Conservation (phyloP, 1,140 invertebrate species). For the Macrostomum lignano region DNA sequence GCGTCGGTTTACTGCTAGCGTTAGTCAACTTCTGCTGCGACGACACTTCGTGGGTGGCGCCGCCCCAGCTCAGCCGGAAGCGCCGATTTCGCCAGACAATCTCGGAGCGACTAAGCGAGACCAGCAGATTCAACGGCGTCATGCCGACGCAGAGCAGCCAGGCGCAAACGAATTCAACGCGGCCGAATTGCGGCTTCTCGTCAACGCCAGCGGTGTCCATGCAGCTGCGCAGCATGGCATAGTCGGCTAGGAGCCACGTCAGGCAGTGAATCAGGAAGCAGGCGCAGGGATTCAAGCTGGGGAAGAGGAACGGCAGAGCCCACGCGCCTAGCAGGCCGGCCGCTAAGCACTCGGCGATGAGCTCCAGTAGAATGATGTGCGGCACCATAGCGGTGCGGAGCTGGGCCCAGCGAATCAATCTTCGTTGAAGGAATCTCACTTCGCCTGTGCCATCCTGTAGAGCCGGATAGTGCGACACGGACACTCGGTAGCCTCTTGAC, state of each 20-base stretch:
- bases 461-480: slow-evolving; percentile 48
- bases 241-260: slow-evolving; percentile 78
- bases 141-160: too few species aligned
- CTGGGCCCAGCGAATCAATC: slow-evolving; percentile 16
- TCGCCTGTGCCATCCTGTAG: slow-evolving; percentile 70
- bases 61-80: slow-evolving; percentile 1
- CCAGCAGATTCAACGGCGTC: too few species aligned
- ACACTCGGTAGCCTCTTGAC: slow-evolving; percentile 32
- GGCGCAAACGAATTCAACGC: slow-evolving; percentile 71
- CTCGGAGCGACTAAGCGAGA: too few species aligned
- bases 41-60: too few species aligned
- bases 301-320: slow-evolving; percentile 2
- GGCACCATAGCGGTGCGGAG: slow-evolving; percentile 3
- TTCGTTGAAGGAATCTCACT: slow-evolving; percentile 49
- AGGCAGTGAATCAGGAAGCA: slow-evolving; percentile 73
- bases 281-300: slow-evolving; percentile 39
- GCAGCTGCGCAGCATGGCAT: slow-evolving; percentile 53
- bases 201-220: slow-evolving; percentile 69
- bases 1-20: too few species aligned
- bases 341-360: slow-evolving; percentile 11
- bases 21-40: too few species aligned
- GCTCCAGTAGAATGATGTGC: slow-evolving; percentile 2
- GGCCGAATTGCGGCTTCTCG: slow-evolving; percentile 69
- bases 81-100: slow-evolving; percentile 3
- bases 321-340: slow-evolving; percentile 9